phyloP scores from a whole-genome alignment of 2,888 invertebrate species.

The Phymatocera aterrima region DNA sequence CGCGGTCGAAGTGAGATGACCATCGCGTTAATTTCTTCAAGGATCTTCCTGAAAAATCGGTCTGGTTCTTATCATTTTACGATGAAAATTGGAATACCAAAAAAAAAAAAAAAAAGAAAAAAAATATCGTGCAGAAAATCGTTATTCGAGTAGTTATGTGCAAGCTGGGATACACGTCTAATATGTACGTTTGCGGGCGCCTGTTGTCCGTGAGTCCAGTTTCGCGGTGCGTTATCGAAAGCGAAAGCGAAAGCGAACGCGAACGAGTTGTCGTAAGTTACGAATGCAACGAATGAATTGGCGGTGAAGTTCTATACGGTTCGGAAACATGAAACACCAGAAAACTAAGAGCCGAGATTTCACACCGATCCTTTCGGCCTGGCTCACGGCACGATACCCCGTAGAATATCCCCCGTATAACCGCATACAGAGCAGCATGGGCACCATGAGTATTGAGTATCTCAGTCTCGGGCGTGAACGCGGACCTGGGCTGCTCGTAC shows the following conservation, averaged over 20 bases:
- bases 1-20: no score
- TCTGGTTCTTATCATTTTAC: no score
- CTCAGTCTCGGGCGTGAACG: conserved; percentile 42
- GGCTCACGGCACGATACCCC: conserved; percentile 5
- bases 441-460: conserved; percentile 20
- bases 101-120: not conserved
- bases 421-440: not conserved
- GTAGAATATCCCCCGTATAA: conserved; percentile 22
- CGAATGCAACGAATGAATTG: conserved; percentile 1
- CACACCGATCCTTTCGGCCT: conserved; percentile 41
- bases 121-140: not conserved
- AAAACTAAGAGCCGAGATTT: conserved; percentile 39
- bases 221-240: conserved; percentile 28
- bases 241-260: not conserved
- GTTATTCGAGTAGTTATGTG: not conserved
- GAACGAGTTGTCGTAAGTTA: conserved; percentile 41
- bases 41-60: no score
- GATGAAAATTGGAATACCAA: no score
- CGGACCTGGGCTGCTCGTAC: conserved; percentile 21
- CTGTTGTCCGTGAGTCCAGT: not conserved
- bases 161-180: not conserved
- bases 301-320: not conserved
- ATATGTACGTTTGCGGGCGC: not conserved
- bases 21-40: no score
- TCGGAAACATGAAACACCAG: conserved; percentile 39